Evolutionary conservation across 2,113 vertebrate genomes (phyloP), one percentile per base, ranked within the genome.

Genomic region (Recurvirostra avosetta): DNA sequence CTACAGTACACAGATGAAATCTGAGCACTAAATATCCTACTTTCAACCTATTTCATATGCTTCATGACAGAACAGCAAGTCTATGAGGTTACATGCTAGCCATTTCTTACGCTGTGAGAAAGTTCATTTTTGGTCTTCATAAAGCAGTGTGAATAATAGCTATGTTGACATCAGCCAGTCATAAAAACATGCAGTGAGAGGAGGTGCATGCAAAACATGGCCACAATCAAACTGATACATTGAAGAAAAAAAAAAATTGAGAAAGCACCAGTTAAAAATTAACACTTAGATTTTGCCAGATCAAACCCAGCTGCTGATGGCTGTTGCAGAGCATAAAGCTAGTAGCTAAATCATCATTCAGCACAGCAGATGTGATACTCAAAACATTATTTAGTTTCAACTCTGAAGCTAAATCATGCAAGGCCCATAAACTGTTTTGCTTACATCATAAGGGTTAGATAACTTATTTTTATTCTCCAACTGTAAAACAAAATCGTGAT

Each of bases 331-430:
- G 81, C 96, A 12, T 84, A 98, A 97, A 98, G 96, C 93, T 80
- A 95, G 85, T 61, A 93, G 92, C 86, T 96, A 97, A 97, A 94
- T 95, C 86, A 97, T 92, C 94, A 72, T 87, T 97, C 94, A 94
- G 95, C 96, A 95, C 75, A 91, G 89, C 94, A 96, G 97, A 97
- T 97, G 96, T 83, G 84, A 97, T 94, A 87, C 96, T 95, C 93
- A 97, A 95, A 97, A 98, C 84, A 36, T 96, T 94, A 87, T 90
- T 97, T 86, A 94, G 89, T 88, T 95, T 94, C 94, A 88, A 50
- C 95, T 96, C 95, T 87, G 90, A 97, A 98, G 96, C 97, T 97
- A 97, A 96, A 97, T 93, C 98, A 98, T 98, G 97, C 98, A 98
- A 98, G 97, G 97, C 96, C 92, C 96, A 96, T 96, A 96, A 96